Evolutionary conservation across 2,113 vertebrate species (phyloP).

Genomic region (Cynoglossus semilaevis): DNA sequence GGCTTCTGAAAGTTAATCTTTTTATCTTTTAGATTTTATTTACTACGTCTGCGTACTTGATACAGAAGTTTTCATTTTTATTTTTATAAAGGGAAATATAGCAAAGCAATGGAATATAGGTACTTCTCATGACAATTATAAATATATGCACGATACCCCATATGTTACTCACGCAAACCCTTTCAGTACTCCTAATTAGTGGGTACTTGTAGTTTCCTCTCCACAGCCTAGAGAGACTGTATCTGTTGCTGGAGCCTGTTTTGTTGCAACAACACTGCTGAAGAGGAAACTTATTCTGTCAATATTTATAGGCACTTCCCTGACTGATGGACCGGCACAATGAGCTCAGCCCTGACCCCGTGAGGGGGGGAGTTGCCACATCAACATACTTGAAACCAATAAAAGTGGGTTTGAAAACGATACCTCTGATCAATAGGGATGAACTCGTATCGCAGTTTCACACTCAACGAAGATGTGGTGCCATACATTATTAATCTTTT

Average conservation of each 20-base stretch:
- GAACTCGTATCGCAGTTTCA: neutral
- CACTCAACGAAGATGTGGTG: neutral
- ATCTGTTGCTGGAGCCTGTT: neutral
- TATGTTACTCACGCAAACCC: neutral
- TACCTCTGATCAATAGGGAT: slow-evolving; percentile 4
- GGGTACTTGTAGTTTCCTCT: neutral
- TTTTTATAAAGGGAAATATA: too few species aligned
- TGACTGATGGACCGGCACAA: slow-evolving; percentile 2
- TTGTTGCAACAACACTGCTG: neutral
- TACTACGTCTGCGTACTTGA: too few species aligned
- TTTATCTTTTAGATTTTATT: too few species aligned
- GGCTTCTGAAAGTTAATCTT: too few species aligned
- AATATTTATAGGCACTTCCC: neutral
- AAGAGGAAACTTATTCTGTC: slow-evolving; percentile 1
- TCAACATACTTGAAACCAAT: slow-evolving; percentile 20
- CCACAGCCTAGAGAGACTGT: neutral
- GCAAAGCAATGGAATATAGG: too few species aligned
- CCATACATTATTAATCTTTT: slow-evolving; percentile 11
- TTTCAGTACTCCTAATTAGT: too few species aligned
- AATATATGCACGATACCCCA: too few species aligned
- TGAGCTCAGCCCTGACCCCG: slow-evolving; percentile 5
- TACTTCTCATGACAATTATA: too few species aligned
- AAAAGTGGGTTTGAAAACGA: neutral
- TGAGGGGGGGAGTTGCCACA: slow-evolving; percentile 12
- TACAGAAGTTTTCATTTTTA: too few species aligned